Evolutionary conservation across 2,797 vertebrate genomes (phyloP), one percentile per base, ranked within the genome.

Genomic region (Momotus momota): DNA sequence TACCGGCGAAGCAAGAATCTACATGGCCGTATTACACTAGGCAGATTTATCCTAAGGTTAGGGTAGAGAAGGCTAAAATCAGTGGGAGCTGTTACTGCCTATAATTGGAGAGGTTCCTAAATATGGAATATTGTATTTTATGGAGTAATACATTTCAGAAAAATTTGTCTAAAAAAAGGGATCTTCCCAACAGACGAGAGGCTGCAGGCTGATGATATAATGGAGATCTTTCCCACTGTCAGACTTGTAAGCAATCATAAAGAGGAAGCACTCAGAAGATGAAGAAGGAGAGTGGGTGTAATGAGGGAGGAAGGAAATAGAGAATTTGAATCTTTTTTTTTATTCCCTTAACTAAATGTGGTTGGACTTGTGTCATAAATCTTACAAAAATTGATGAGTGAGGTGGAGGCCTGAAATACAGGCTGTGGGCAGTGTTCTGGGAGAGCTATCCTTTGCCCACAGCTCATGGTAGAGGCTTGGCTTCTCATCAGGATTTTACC

Each of bases 281-380:
- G 88, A 83, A 93, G 67, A 84, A 87, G 58, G 77, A 95, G 90
- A 92, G 92, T 96, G 81, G 86, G 88, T 93, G 94, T 95, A 88
- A 88, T 94, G 88, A 96, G 45, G 43, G 90, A 95, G 73, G 86
- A 96, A 84, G 90, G 88, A 94, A 95, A 80, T 60, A 80, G 35
- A 67, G 83, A 90, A 90, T 94, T 94, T 73, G 48, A 96, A 80
- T 90, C 1, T 4, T 91, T 90, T 91, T 91, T 94, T 91, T 73
- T 51, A 84, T 80, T 94, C 83, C 41, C 13, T 75, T 90, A 73
- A 82, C 71, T 86, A 82, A 86, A 4, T 80, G 81, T 88, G 74
- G 71, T 95, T 84, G 73, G 83, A 73, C 60, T 88, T 80, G 49
- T 92, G 48, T 85, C 45, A 27, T 62, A 3, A 29, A 35, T 77